A percentile compares a stretch with the other conserved stretches of the same genome.
These are phyloP conservation scores for Periphyllus acericola DNA, from an alignment of 2,888 invertebrate genomes.

Conservation along the genomic window DNA sequence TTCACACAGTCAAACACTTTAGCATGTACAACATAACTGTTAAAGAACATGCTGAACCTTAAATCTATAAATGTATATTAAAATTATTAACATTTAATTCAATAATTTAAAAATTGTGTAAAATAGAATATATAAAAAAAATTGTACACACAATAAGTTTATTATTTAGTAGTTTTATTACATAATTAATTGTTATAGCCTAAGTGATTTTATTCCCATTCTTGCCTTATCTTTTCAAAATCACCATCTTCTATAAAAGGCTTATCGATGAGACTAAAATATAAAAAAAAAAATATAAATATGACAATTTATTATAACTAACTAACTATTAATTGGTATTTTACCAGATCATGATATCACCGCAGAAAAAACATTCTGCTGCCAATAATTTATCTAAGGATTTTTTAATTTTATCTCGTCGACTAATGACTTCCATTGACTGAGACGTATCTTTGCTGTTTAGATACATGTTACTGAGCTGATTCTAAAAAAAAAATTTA, in stretches of 20 bases:
- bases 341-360: conserved; percentile 86
- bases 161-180: not conserved
- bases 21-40: not conserved
- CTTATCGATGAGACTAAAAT: conserved; percentile 81
- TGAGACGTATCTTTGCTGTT: conserved; percentile 66
- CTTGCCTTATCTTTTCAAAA: conserved; percentile 83
- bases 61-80: not conserved
- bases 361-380: conserved; percentile 91
- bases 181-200: not conserved
- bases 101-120: not conserved
- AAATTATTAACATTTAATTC: no score
- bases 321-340: conserved; percentile 63
- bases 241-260: conserved; percentile 87
- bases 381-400: conserved; percentile 91
- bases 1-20: not conserved
- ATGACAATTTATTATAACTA: no score
- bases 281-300: not conserved
- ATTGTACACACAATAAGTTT: not conserved
- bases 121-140: not conserved
- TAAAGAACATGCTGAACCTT: not conserved
- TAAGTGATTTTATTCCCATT: conserved; percentile 79
- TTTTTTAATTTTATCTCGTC: conserved; percentile 75
- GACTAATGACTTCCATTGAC: conserved; percentile 66
- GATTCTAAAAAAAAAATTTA: not conserved
- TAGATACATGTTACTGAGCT: conserved; percentile 22